Base-by-base conservation (phyloP, 2,797 vertebrate species). In the Sarcophilus harrisii region DNA sequence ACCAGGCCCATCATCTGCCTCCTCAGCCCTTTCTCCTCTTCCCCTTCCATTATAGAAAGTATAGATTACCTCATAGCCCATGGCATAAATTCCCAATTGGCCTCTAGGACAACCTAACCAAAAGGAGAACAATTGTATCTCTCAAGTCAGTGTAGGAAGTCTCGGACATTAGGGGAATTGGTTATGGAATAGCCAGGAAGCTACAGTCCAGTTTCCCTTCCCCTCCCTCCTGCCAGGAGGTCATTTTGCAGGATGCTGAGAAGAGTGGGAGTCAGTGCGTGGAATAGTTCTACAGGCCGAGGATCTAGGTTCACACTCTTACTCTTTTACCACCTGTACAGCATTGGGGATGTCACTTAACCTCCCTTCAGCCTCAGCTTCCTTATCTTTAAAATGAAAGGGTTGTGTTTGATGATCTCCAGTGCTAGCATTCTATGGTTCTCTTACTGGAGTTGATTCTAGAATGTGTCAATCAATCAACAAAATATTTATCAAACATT, bases 321-420 rank as follows among this genome's bases (percentile, higher is more conserved):
- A 27, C 59, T 38, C 12, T 55, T 27, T 59, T 8, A 13, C 9
- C 58, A 87, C 90, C 54, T 29, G 1, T 28, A 57, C 21, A 81
- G 16, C 10, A 52, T 90, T 92, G 54, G 60, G 89, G 59, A 90
- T 38, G 32, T 57, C 66, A 81, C 45, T 66, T 91, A 81, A 24
- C 60, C 89, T 94, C 87, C 66, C 89, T 93, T 96, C 62, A n/a
- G 62, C 58, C 5, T 90, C 49, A 81, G n/a, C 9, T 81, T 24
- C 73, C 3, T 81, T 81, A 45, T 81, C 38, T 81, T 81, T 81
- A 81, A 81, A 24, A 45, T 45, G 29, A 81, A 45, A 27, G 73
- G 38, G 8, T 81, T 81, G 38, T 73, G 10, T 45, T 45, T 11
- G 21, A 81, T 81, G 18, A 81, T 8, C 38, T 81, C 21, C 38